These are phyloP conservation scores for Scelioninae gen. 1 DNA, from an alignment of 2,888 invertebrate species.

Conservation along the genomic window DNA sequence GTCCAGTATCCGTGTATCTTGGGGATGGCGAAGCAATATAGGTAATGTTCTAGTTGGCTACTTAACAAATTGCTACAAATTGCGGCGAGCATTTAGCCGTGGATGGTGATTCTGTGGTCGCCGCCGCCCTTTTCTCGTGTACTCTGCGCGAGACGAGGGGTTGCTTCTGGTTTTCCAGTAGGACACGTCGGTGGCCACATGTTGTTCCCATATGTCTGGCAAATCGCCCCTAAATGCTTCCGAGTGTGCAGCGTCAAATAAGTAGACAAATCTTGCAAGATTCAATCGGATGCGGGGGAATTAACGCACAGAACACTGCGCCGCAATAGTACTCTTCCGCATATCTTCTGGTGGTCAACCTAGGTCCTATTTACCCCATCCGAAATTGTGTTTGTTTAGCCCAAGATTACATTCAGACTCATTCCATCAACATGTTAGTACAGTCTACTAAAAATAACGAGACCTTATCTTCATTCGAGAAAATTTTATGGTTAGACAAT, in stretches of 20 bases:
- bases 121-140: conserved; percentile 70
- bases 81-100: conserved; percentile 82
- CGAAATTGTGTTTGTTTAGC: conserved; percentile 57
- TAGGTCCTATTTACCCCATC: conserved; percentile 51
- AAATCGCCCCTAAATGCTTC: conserved; percentile 63
- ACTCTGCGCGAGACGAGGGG: conserved; percentile 67
- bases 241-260: conserved; percentile 62
- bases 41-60: conserved; percentile 83
- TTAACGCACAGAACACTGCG: conserved; percentile 57
- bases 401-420: conserved; percentile 56
- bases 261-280: conserved; percentile 73
- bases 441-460: conserved; percentile 20
- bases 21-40: conserved; percentile 81
- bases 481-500: conserved; percentile 23
- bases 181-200: conserved; percentile 81
- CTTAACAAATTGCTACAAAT: conserved; percentile 85
- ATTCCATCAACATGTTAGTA: conserved; percentile 39
- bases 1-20: conserved; percentile 77
- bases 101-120: conserved; percentile 74
- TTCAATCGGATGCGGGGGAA: conserved; percentile 69
- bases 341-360: conserved; percentile 57
- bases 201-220: conserved; percentile 84
- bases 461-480: conserved; percentile 28
- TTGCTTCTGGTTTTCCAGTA: conserved; percentile 70
- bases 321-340: conserved; percentile 54